phyloP scores from a whole-genome alignment of 2,113 vertebrate genomes.

The Apaloderma vittatum region DNA sequence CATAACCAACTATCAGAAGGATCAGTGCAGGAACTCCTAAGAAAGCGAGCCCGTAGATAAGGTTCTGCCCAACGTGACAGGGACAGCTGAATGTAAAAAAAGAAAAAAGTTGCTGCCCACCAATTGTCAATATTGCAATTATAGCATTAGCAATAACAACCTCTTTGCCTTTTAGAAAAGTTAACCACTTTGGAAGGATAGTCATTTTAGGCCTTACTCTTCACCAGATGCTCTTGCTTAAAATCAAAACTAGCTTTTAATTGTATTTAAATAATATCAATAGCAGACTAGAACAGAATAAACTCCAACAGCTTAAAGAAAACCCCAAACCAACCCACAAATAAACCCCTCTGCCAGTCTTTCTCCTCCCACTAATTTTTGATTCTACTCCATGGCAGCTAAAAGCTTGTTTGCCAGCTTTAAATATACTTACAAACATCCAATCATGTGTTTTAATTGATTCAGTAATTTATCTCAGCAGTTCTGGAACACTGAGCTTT shows the following conservation, averaged over 20 bases:
- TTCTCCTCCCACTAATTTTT: neutral
- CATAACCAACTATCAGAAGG: slow-evolving; percentile 78
- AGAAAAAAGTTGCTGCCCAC: slow-evolving; percentile 79
- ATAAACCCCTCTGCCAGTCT: rapidly evolving
- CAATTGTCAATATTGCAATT: slow-evolving; percentile 76
- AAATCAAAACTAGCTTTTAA: neutral
- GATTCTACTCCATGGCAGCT: rapidly evolving
- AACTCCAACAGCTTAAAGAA: neutral
- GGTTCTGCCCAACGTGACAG: slow-evolving; percentile 78
- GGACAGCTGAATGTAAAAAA: slow-evolving; percentile 80
- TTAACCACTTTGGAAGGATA: slow-evolving; percentile 21
- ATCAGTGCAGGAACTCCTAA: slow-evolving; percentile 78
- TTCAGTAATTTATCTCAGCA: slow-evolving; percentile 12
- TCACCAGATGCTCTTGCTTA: neutral
- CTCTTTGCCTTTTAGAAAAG: slow-evolving; percentile 78
- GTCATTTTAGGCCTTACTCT: slow-evolving; percentile 30
- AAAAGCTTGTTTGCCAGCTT: neutral
- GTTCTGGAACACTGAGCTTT: neutral
- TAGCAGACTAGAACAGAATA: neutral
- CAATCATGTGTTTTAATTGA: slow-evolving; percentile 17
- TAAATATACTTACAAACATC: slow-evolving; percentile 10
- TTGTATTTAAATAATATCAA: neutral
- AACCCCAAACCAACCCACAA: neutral
- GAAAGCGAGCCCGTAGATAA: slow-evolving; percentile 80
- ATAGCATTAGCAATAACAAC: slow-evolving; percentile 69